phyloP scores from a whole-genome alignment of 2,113 vertebrate species.

The Ciconia stormi region DNA sequence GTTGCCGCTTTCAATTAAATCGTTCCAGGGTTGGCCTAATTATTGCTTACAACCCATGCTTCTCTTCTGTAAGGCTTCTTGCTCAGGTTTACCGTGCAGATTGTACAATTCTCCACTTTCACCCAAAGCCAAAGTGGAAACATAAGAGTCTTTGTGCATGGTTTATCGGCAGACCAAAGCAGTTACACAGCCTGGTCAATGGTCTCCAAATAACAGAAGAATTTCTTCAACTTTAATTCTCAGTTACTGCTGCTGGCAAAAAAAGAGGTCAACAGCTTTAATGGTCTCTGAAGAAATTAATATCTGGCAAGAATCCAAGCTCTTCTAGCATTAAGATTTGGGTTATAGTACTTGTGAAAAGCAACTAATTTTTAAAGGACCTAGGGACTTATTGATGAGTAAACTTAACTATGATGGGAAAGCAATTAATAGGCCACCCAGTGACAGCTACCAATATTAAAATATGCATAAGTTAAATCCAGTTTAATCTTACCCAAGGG shows the following conservation, averaged over 20 bases:
- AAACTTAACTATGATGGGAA: neutral
- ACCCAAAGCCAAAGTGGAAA: neutral
- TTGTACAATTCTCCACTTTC: neutral
- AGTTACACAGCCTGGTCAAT: neutral
- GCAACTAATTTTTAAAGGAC: neutral
- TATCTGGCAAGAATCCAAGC: neutral
- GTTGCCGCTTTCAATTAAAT: neutral
- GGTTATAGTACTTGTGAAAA: neutral
- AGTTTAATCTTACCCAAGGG: neutral
- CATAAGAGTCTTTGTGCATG: neutral
- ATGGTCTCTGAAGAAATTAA: neutral
- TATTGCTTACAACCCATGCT: neutral
- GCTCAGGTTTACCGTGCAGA: neutral
- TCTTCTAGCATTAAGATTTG: neutral
- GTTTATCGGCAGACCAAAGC: neutral
- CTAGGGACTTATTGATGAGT: neutral
- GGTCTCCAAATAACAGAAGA: neutral
- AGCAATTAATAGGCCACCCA: neutral
- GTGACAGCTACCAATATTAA: neutral
- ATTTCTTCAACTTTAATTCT: neutral
- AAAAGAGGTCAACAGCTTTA: neutral
- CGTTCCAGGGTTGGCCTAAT: neutral
- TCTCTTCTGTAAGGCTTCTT: conserved; percentile 1
- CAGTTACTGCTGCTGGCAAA: neutral
- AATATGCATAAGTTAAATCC: neutral